Percentiles rank a stretch among this genome's conserved stretches.
Conservation (phyloP, 2,113 vertebrate genomes). For the Halichoerus grypus region DNA sequence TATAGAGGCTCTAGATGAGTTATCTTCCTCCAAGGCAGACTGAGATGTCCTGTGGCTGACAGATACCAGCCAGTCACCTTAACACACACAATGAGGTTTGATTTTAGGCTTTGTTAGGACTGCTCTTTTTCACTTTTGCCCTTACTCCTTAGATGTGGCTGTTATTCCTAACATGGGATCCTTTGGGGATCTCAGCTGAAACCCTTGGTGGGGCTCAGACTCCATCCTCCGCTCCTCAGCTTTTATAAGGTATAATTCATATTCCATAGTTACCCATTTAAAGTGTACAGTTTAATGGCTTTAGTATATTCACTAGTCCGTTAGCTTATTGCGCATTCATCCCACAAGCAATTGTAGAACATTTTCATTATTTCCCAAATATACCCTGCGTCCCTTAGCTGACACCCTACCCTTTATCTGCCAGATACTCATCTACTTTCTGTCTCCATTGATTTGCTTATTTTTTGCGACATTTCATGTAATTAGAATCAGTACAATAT, state of each 20-base stretch:
- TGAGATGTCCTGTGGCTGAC: neutral
- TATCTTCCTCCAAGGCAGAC: neutral
- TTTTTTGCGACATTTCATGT: too few relatives aligned
- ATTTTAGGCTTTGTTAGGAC: neutral
- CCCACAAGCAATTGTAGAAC: neutral
- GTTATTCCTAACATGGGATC: neutral
- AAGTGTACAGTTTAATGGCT: too few relatives aligned
- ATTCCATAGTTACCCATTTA: neutral
- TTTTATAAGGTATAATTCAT: neutral
- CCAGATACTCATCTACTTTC: neutral
- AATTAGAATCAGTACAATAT: too few relatives aligned
- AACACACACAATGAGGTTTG: neutral
- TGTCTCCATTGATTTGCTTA: neutral
- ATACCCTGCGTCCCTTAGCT: neutral
- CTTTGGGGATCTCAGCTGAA: neutral
- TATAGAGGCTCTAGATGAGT: neutral
- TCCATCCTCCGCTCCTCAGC: neutral
- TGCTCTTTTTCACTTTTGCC: neutral
- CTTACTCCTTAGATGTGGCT: neutral
- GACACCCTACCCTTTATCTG: neutral
- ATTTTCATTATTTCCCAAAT: neutral
- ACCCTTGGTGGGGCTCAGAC: neutral
- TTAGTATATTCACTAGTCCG: neutral
- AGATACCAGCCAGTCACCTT: neutral
- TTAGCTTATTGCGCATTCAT: neutral